Percentiles rank a stretch among this genome's conserved stretches.
These are phyloP conservation scores for Volucella bombylans DNA, from an alignment of 2,888 invertebrate genomes.

Conservation along the genomic window DNA sequence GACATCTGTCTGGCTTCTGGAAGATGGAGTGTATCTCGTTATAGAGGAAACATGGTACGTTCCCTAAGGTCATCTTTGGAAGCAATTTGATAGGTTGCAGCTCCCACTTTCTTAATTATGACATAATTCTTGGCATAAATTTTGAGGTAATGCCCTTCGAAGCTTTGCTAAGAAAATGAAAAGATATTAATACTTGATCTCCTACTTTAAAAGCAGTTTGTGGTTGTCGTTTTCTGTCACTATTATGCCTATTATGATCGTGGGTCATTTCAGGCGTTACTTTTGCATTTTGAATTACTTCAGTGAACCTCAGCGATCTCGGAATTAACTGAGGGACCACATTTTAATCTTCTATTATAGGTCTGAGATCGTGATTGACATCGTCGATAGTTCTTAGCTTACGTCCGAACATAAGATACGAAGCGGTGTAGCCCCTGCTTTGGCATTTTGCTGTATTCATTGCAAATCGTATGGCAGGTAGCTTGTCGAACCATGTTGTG, in stretches of 20 bases:
- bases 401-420: slow-evolving; percentile 20
- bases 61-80: background rate
- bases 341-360: background rate
- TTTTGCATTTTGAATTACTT: background rate
- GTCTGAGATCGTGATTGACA: too few relatives aligned
- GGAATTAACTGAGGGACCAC: slow-evolving; percentile 19
- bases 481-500: slow-evolving; percentile 1
- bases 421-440: slow-evolving; percentile 13
- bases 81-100: background rate
- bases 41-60: background rate
- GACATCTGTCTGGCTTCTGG: background rate
- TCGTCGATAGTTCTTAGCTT: slow-evolving; percentile 25
- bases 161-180: background rate
- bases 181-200: background rate
- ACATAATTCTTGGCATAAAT: background rate
- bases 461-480: slow-evolving; percentile 25
- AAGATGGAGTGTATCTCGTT: background rate
- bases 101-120: background rate
- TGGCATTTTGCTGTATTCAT: slow-evolving; percentile 34
- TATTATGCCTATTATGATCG: background rate
- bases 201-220: too few relatives aligned
- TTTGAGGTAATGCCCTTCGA: background rate
- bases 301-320: background rate
- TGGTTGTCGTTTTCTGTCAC: too few relatives aligned
- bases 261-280: slow-evolving; percentile 15